Base-by-base conservation (phyloP, 2,888 invertebrate genomes). In the Philereme vetulata region DNA sequence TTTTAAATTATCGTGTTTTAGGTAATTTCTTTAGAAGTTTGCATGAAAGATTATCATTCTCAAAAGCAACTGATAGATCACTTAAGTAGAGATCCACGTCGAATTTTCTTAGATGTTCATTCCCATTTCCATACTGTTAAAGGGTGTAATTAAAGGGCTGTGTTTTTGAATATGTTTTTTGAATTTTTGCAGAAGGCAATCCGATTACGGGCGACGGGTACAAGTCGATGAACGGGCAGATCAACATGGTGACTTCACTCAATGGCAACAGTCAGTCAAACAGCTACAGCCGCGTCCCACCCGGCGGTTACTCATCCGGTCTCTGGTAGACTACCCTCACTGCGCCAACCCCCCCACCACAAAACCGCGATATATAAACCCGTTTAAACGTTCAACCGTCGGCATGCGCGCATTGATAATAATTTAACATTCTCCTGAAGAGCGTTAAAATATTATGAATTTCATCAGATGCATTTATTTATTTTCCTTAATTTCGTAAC, bases 231-330 rank as follows among this genome's bases (percentile, higher is more conserved):
- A 92, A 92, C 82, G 93, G 93, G 74, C 93, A 93, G 78, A 93
- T 91, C 81, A 92, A 93, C 84, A 90, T 85, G 70, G 88, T 89
- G 74, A 90, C 91, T 68, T 89, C 88, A 67, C 80, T 88, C 64
- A 85, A 85, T 75, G 90, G 90, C 67, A 82, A 81, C 78, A 90
- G 82, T 78, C 84, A 84, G 66, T 77, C 85, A 68, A 84, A 86
- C 70, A 79, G 82, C 64, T 93, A 93, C 77, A 89, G 85, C 78
- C 94, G 95, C 82, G 94, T 95, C 68, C 95, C 95, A 52, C 95
- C 95, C 53, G 95, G 95, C 73, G 95, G 95, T 51, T 94, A 88
- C 82, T 95, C 95, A 68, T 94, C 94, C 69, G 94, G 95, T 69
- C 93, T 95, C 68, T 95, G 95, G 95, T 95, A 94, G 93, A 81